Percentiles rank a stretch among this genome's conserved stretches.
phyloP scores from a whole-genome alignment of 2,888 invertebrate genomes.

The Cremastobaeus sp. region DNA sequence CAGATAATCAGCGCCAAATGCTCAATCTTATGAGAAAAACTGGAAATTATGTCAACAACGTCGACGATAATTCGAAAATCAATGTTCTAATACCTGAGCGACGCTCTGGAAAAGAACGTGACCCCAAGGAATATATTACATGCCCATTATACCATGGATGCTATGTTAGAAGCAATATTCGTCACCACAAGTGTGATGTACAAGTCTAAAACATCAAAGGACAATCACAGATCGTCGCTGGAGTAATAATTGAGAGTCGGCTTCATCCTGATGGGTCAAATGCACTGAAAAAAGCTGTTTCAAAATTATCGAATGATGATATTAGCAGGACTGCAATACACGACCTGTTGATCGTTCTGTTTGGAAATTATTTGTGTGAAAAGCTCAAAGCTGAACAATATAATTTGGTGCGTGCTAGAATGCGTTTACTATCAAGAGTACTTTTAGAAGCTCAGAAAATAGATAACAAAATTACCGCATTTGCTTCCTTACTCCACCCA shows the following conservation, averaged over 20 bases:
- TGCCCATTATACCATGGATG: conserved; percentile 9
- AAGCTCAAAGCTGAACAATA: conserved; percentile 4
- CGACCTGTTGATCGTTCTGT: conserved; percentile 6
- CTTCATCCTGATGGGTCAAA: background rate
- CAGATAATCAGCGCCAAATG: background rate
- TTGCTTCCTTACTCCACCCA: background rate
- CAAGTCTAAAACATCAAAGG: background rate
- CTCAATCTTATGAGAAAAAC: conserved; percentile 11
- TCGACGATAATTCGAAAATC: background rate
- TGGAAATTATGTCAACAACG: conserved; percentile 17
- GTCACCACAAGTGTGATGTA: conserved; percentile 20
- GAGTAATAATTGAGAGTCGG: conserved; percentile 1
- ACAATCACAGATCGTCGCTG: conserved; percentile 3
- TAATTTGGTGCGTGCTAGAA: conserved; percentile 1
- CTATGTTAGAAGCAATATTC: conserved; percentile 9
- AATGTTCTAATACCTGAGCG: conserved; percentile 5
- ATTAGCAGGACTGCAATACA: background rate
- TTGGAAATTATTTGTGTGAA: conserved; percentile 24
- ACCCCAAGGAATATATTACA: background rate
- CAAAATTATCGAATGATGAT: conserved; percentile 8
- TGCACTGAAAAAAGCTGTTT: background rate
- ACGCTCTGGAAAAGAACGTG: background rate
- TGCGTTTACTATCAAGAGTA: conserved; percentile 1
- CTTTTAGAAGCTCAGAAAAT: background rate
- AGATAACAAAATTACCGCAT: background rate